Base-by-base conservation (phyloP, 2,888 invertebrate genomes). In the Mimas tiliae region DNA sequence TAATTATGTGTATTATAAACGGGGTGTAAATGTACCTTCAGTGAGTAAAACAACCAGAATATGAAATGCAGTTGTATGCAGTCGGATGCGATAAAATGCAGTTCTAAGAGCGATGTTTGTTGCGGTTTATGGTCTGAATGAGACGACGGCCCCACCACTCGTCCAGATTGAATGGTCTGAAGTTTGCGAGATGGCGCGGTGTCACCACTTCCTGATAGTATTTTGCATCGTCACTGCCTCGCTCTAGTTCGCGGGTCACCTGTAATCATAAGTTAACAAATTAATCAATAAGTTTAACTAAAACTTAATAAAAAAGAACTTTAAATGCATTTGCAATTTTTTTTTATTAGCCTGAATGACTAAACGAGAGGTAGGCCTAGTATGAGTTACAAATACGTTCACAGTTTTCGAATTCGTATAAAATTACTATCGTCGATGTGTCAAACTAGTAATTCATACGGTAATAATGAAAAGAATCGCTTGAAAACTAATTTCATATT, bases 101-200 rank as follows among this genome's bases (percentile, higher is more conserved):
- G 47, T 62, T 51, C 67, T 92, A 93, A 80, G 91, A 89, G 66
- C 92, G 87, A 73, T 93, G 92, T 70, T 94, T 95, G 79, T 90
- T 91, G 68, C 94, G 93, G 80, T 94, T 95, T 76, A 96, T 94
- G 85, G 94, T 96, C 87, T 96, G 96, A 66, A 96, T 94, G 70
- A 96, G 88, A 67, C 96, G 95, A 68, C 96, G 94, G 19, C 95
- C 96, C 96, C 96, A 97, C 93, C 95, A 96, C 77, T 96, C 96
- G 77, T 97, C 96, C 69, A 97, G 90, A 87, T 97, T 95, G 85
- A 97, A 97, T 11, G 97, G 96, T 84, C 96, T 95, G 85, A 97
- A 97, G 89, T 96, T 96, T 81, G 94, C 95, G 27, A 95, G 85
- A 73, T 94, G 93, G 6, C 94, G 89, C 9, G 95, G 93, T 47